A percentile compares a stretch with the other conserved stretches of the same genome.
phyloP scores from a whole-genome alignment of 2,113 vertebrate genomes.

The Lamprotornis superbus region DNA sequence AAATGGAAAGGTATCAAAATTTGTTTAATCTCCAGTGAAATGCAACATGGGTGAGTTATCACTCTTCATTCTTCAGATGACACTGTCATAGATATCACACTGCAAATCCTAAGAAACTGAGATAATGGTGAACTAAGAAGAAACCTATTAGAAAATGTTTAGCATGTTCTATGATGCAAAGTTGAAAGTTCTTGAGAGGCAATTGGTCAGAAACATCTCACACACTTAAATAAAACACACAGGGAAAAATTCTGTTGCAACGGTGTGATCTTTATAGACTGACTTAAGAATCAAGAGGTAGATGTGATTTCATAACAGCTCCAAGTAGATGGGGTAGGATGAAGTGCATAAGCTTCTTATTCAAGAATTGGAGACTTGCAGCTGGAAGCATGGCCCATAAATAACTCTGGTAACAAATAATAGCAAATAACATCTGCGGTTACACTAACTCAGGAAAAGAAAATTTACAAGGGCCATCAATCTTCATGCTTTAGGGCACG shows the following conservation, averaged over 20 bases:
- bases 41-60: not conserved
- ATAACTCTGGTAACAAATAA: not conserved
- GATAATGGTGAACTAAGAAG: not conserved
- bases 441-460: not conserved
- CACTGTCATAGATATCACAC: not conserved
- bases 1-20: not conserved
- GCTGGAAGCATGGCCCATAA: not conserved
- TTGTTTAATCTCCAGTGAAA: not conserved
- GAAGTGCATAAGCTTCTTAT: not conserved
- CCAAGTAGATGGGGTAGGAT: not conserved
- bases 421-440: not conserved
- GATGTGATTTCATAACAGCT: not conserved
- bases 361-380: not conserved
- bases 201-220: not conserved
- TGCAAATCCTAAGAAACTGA: not conserved
- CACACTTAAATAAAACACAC: not conserved
- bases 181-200: not conserved
- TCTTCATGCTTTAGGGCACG: not conserved
- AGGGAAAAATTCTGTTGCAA: not conserved
- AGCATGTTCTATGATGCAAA: fast-evolving
- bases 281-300: not conserved
- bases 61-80: not conserved
- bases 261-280: not conserved
- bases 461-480: not conserved
- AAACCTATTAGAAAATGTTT: not conserved